A percentile compares a stretch with the other conserved stretches of the same genome.
Conservation (phyloP, 2,797 vertebrate genomes). For the Kryptopterus vitreolus region DNA sequence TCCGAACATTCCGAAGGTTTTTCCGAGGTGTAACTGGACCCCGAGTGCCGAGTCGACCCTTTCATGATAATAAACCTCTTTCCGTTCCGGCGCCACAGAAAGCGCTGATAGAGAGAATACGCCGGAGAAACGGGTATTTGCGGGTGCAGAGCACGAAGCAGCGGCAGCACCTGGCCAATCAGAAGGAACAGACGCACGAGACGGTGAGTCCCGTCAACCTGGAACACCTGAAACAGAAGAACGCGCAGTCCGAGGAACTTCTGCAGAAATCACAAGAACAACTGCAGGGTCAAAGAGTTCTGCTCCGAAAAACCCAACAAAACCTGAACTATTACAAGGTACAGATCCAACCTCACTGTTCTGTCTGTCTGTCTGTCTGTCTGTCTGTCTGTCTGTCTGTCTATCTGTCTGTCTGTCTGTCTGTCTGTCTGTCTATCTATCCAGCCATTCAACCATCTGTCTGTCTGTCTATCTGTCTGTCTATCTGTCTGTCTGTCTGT, state of each 20-base stretch:
- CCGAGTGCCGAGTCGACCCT: too few species aligned
- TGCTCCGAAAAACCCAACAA: slow-evolving; percentile 66
- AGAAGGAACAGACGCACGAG: slow-evolving; percentile 75
- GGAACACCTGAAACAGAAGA: slow-evolving; percentile 76
- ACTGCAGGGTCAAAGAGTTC: slow-evolving; percentile 69
- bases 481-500: too few species aligned
- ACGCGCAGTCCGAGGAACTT: slow-evolving; percentile 67
- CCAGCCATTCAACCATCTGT: too few species aligned
- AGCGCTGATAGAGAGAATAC: slow-evolving; percentile 71
- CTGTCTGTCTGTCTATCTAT: too few species aligned
- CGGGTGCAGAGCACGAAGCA: slow-evolving; percentile 73
- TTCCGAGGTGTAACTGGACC: too few species aligned
- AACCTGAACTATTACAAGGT: slow-evolving; percentile 73
- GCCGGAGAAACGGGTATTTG: slow-evolving; percentile 67
- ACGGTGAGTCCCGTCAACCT: slow-evolving; percentile 66
- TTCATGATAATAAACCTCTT: too few species aligned
- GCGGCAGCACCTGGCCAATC: slow-evolving; percentile 60
- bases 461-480: too few species aligned
- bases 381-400: too few species aligned
- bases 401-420: too few species aligned
- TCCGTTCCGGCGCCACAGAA: slow-evolving; percentile 62
- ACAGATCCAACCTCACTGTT: slow-evolving; percentile 14
- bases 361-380: too few species aligned
- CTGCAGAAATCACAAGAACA: slow-evolving; percentile 71
- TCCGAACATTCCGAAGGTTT: too few species aligned